A percentile compares a stretch with the other conserved stretches of the same genome.
Evolutionary conservation across 53 echinoderm and acorn worm genomes (phyloP).

Genomic region (Echinarachnius parma): DNA sequence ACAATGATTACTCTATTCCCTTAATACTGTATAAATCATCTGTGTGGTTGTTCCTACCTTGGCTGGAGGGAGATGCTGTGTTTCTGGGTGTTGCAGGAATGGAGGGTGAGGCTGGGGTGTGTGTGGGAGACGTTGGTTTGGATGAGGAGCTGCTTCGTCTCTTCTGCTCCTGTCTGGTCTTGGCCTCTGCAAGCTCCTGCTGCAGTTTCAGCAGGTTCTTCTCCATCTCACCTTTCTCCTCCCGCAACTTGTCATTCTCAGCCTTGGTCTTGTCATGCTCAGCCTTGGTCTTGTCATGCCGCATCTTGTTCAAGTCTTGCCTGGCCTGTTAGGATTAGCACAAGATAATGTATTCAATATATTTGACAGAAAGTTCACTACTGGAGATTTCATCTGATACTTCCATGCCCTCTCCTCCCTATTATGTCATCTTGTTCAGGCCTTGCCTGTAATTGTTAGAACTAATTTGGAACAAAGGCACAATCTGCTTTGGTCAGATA

Average conservation of each 20-base stretch:
- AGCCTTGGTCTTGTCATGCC: conserved; percentile 55
- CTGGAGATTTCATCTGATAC: too few species aligned
- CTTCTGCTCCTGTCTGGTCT: conserved; percentile 43
- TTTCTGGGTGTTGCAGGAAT: not conserved
- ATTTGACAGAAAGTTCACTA: too few species aligned
- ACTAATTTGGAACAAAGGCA: too few species aligned
- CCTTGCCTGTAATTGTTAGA: too few species aligned
- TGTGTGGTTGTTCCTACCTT: not conserved
- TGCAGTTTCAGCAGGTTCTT: conserved; percentile 34
- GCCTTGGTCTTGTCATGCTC: conserved; percentile 67
- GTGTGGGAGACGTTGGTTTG: conserved; percentile 11
- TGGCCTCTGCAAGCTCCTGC: conserved; percentile 44
- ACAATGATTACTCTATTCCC: too few species aligned
- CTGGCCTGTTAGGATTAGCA: conserved; percentile 10
- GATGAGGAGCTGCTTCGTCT: conserved; percentile 18
- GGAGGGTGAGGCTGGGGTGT: not conserved
- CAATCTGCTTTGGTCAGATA: too few species aligned
- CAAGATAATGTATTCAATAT: not conserved
- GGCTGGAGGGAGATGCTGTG: not conserved
- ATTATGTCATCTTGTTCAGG: too few species aligned
- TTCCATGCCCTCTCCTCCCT: too few species aligned
- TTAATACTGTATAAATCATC: too few species aligned
- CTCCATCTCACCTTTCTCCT: conserved; percentile 72
- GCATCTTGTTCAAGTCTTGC: conserved; percentile 34
- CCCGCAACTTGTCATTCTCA: conserved; percentile 73